Percentiles rank a stretch among this genome's conserved stretches.
phyloP scores from a whole-genome alignment of 2,113 vertebrate species.

The Dinomys branickii region DNA sequence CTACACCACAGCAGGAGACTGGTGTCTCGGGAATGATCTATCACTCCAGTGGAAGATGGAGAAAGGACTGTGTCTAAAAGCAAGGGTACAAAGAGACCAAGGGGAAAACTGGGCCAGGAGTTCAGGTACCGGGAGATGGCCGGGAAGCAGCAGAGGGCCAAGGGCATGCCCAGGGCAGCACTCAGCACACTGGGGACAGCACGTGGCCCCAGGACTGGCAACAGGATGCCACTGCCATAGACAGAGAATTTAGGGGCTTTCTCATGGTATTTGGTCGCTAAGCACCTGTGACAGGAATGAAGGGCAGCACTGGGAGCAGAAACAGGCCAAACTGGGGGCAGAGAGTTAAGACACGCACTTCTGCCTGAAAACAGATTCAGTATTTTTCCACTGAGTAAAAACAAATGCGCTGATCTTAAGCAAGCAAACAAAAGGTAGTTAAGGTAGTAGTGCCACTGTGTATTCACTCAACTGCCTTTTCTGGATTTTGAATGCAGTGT shows the following conservation, averaged over 20 bases:
- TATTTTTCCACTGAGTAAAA: background rate
- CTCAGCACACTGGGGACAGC: background rate
- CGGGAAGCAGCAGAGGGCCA: background rate
- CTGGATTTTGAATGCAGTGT: background rate
- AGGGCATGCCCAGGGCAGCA: fast-evolving
- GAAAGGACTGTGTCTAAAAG: background rate
- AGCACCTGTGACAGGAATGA: background rate
- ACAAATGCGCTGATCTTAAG: background rate
- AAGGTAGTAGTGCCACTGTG: fast-evolving
- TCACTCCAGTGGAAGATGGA: background rate
- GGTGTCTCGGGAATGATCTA: background rate
- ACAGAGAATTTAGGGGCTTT: fast-evolving
- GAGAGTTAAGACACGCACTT: background rate
- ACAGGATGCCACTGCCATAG: fast-evolving
- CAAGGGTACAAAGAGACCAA: background rate
- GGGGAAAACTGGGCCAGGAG: background rate
- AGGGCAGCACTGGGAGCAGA: background rate
- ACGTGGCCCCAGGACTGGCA: fast-evolving
- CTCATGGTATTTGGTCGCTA: background rate
- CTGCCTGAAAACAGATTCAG: background rate
- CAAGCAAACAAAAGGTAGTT: background rate
- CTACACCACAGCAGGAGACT: background rate
- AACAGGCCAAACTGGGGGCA: background rate
- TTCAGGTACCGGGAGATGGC: background rate
- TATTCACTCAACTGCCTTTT: background rate